These are phyloP conservation scores for Brachionus manjavacas DNA, from an alignment of 1,140 invertebrate genomes.

Conservation along the genomic window DNA sequence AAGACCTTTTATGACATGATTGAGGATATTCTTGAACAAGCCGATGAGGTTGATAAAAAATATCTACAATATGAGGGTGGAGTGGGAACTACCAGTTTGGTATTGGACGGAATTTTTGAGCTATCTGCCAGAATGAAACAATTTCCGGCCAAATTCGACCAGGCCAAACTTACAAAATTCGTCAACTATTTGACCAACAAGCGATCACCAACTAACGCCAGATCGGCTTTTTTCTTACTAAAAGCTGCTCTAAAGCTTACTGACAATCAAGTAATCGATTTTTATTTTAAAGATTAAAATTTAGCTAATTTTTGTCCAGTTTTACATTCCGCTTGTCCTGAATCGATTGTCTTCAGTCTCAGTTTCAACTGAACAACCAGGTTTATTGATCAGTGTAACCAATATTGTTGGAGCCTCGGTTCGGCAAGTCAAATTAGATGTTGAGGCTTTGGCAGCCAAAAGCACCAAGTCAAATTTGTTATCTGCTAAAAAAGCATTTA, in stretches of 20 bases:
- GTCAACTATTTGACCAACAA: slow-evolving; percentile 70
- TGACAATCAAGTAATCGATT: neutral
- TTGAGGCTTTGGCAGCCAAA: slow-evolving; percentile 22
- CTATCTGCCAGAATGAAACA: slow-evolving; percentile 68
- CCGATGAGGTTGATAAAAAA: slow-evolving; percentile 84
- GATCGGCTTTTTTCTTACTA: neutral
- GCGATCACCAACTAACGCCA: slow-evolving; percentile 61
- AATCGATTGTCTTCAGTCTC: neutral
- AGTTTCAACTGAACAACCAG: neutral
- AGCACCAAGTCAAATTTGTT: slow-evolving; percentile 9
- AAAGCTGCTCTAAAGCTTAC: neutral
- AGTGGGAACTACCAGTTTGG: slow-evolving; percentile 64
- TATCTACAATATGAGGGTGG: slow-evolving; percentile 85
- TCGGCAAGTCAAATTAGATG: neutral
- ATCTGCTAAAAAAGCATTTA: neutral
- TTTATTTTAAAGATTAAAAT: neutral
- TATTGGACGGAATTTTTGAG: slow-evolving; percentile 70
- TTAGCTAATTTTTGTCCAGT: neutral
- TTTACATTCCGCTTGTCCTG: slow-evolving; percentile 16
- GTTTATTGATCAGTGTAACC: neutral
- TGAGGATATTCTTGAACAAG: slow-evolving; percentile 83
- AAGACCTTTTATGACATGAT: slow-evolving; percentile 68
- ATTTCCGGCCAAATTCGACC: slow-evolving; percentile 61
- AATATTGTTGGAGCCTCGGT: slow-evolving; percentile 6
- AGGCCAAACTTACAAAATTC: slow-evolving; percentile 80